Evolutionary conservation across 2,888 invertebrate genomes (phyloP), one percentile per base, ranked within the genome.

Genomic region (Perizoma flavofasciatum): DNA sequence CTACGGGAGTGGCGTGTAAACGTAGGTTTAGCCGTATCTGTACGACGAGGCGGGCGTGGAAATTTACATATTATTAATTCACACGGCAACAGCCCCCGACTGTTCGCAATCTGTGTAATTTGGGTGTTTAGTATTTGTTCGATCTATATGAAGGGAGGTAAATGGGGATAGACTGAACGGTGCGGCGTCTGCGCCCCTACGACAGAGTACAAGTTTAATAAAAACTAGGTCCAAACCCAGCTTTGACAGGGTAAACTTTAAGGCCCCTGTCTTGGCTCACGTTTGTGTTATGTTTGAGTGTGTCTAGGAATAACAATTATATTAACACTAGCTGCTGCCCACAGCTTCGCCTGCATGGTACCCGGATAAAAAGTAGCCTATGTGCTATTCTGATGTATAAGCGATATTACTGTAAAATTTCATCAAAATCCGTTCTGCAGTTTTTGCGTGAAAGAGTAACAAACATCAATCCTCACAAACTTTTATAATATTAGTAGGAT

Each of bases 21-120:
- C 78, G 78, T 68, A 67, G 72, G 75, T 73, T 83, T 75, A 81
- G 71, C 72, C 69, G 70, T 44, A 51, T 41, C 44, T 54, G 7
- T 37, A 37, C 53, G 61, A 48, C 49, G 55, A 55, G 55, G 74
- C 75, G 78, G 77, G 81, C 70, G 79, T 75, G 75, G 77, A 84
- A 86, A 90, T 90, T 90, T 89, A 85, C 90, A 91, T 91, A 88
- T 88, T 89, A 91, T 89, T 89, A 90, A 90, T 90, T 88, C 88
- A 89, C 83, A 83, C 82, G 76, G 83, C 79, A 81, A 79, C 81
- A 74, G 76, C 77, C 78, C 80, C 79, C 69, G 65, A 77, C 80
- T 70, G 81, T 78, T 81, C 73, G 77, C 87, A 86, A 88, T 88
- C 86, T 88, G 84, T 87, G 86, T 87, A 86, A 89, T 89, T 87